These are phyloP conservation scores for Eugnorisma glareosa DNA, from an alignment of 2,888 invertebrate genomes.

Conservation along the genomic window DNA sequence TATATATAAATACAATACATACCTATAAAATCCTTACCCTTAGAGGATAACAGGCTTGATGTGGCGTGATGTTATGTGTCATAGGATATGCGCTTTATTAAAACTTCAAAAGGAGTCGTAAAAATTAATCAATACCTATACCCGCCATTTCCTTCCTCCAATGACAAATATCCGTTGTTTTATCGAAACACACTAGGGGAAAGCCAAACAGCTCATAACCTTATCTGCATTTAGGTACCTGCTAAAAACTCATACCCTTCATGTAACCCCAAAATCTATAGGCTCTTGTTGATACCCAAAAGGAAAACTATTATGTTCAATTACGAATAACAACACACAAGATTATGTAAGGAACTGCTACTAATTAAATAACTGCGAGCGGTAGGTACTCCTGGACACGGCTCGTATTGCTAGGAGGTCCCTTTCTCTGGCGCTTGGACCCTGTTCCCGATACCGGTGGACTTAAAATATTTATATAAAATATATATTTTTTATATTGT, in stretches of 20 bases:
- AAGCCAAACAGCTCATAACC: neutral
- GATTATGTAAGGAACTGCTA: neutral
- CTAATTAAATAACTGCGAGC: neutral
- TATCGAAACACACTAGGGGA: neutral
- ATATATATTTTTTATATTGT: too few relatives aligned
- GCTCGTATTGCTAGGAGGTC: too few relatives aligned
- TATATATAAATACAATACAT: too few relatives aligned
- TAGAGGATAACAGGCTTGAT: neutral
- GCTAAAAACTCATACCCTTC: neutral
- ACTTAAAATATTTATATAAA: too few relatives aligned
- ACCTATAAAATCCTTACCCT: too few relatives aligned
- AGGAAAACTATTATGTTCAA: neutral
- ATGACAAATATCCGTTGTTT: slow-evolving; percentile 34
- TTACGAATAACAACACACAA: neutral
- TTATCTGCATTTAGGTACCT: neutral
- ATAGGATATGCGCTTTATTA: neutral
- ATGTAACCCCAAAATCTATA: neutral
- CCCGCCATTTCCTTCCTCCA: slow-evolving; percentile 13
- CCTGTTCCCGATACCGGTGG: too few relatives aligned
- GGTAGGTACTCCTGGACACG: too few relatives aligned
- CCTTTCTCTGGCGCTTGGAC: too few relatives aligned
- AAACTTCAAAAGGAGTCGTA: neutral
- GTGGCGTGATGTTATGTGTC: neutral
- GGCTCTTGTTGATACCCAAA: neutral
- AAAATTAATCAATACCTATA: neutral